These are phyloP conservation scores for Phrynocephalus versicolor DNA, from an alignment of 2,113 vertebrate species.

Conservation along the genomic window DNA sequence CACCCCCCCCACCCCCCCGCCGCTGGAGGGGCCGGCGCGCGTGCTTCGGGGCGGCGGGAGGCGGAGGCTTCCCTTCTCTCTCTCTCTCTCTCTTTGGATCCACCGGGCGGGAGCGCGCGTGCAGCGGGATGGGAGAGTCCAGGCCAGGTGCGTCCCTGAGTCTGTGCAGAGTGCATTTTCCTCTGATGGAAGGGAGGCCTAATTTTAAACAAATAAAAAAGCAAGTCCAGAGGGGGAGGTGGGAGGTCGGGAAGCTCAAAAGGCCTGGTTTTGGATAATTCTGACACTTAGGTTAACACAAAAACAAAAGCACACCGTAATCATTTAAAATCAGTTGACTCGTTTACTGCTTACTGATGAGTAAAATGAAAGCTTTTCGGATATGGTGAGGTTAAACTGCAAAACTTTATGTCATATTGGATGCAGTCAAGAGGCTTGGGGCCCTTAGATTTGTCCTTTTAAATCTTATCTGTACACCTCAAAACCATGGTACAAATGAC, in stretches of 20 bases:
- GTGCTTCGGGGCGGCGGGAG: no score
- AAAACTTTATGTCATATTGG: no score
- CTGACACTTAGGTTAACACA: no score
- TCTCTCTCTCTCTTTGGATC: neutral
- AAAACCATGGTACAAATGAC: no score
- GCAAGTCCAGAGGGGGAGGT: no score
- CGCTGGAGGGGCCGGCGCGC: no score
- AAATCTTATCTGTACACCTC: no score
- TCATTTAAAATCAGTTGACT: neutral
- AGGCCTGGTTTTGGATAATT: neutral
- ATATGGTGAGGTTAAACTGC: no score
- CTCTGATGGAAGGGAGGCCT: neutral
- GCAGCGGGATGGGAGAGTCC: neutral
- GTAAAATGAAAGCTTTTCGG: neutral
- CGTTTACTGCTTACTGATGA: neutral
- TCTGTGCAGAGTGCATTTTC: neutral
- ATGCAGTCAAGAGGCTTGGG: no score
- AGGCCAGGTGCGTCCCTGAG: neutral
- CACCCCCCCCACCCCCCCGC: neutral
- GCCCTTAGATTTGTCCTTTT: no score
- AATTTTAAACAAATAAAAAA: no score
- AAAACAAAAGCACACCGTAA: no score
- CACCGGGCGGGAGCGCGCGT: neutral
- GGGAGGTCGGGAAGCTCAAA: neutral
- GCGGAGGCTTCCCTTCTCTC: neutral